Percentiles rank a stretch among this genome's conserved stretches.
These are phyloP conservation scores for Actinia equina DNA, from an alignment of 64 coral and sea anemone species.

Conservation along the genomic window DNA sequence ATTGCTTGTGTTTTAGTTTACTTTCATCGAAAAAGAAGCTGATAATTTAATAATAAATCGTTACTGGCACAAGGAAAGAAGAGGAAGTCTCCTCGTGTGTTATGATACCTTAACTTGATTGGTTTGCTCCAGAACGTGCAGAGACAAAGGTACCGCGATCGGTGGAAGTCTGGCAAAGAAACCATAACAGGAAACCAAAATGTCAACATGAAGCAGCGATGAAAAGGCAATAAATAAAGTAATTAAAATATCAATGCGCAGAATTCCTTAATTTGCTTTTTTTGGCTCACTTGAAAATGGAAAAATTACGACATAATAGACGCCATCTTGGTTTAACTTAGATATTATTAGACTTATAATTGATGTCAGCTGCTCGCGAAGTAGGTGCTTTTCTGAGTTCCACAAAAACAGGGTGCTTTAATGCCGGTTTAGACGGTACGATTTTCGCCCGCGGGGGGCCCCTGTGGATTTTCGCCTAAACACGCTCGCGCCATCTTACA, in stretches of 20 bases:
- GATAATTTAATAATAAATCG: background rate
- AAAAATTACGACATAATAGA: no score
- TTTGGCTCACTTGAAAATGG: background rate
- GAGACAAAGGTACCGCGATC: background rate
- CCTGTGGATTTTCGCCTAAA: no score
- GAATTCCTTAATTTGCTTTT: background rate
- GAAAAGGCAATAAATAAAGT: background rate
- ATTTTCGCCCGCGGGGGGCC: no score
- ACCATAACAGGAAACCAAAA: background rate
- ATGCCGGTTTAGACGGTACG: no score
- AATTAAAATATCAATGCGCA: background rate
- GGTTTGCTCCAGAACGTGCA: background rate
- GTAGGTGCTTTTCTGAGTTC: no score
- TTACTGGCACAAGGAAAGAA: background rate
- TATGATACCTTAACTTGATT: background rate
- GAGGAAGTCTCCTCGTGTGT: background rate
- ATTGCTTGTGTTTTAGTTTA: no score
- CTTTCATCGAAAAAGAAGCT: background rate
- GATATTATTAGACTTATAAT: no score
- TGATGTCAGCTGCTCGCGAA: no score
- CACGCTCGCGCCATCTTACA: no score
- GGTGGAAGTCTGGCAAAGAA: slow-evolving; percentile 4
- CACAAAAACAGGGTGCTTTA: no score
- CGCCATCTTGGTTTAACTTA: no score
- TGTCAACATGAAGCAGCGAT: background rate